These are phyloP conservation scores for Ictidomys tridecemlineatus DNA, from an alignment of 2,113 vertebrate species.

Conservation along the genomic window DNA sequence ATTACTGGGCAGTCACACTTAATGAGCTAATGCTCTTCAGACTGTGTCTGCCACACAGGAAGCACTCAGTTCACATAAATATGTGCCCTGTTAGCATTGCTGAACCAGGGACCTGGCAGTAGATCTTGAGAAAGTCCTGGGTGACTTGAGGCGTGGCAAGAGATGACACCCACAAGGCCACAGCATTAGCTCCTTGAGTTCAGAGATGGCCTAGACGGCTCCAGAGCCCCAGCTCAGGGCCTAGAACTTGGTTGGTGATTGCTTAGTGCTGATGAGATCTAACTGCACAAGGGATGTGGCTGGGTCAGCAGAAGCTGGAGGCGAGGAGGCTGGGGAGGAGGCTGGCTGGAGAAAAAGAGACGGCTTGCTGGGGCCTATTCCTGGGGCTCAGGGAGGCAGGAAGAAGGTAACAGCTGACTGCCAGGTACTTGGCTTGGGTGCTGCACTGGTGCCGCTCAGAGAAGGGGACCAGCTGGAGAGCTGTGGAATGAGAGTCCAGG, in stretches of 20 bases:
- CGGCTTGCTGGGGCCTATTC: neutral
- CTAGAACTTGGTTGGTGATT: neutral
- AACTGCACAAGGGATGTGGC: neutral
- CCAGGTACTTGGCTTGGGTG: neutral
- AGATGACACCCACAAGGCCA: neutral
- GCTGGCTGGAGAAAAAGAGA: neutral
- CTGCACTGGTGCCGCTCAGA: neutral
- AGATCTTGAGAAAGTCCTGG: neutral
- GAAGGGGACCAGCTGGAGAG: neutral
- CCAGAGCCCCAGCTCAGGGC: neutral
- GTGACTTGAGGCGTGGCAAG: neutral
- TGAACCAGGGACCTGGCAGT: neutral
- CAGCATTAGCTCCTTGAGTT: neutral
- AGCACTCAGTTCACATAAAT: neutral
- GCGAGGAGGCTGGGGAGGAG: neutral
- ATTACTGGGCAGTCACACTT: neutral
- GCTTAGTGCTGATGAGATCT: neutral
- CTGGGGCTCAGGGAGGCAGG: neutral
- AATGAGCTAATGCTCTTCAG: neutral
- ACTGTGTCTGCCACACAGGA: accelerated
- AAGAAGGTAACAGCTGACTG: neutral
- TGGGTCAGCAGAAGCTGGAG: neutral
- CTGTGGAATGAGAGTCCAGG: neutral
- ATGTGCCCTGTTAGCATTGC: neutral
- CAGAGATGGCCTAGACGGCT: neutral